Percentiles rank a stretch among this genome's conserved stretches.
Conservation (phyloP, 2,888 invertebrate species). For the Oligia fasciuncula region DNA sequence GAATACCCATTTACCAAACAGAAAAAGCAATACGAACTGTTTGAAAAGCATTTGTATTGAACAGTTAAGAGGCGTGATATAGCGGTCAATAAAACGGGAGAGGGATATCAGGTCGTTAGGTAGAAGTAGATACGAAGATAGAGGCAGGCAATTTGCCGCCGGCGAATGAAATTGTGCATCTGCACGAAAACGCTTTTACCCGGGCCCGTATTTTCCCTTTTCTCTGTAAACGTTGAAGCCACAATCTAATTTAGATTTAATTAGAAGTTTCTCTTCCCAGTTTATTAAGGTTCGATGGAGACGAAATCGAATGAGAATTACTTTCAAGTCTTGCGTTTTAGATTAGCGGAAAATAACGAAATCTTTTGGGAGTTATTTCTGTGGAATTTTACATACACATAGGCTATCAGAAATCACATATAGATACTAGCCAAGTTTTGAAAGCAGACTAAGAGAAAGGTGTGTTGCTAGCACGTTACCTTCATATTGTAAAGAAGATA, state of each 20-base stretch:
- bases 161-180: conserved; percentile 64
- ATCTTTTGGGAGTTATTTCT: neutral
- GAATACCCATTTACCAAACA: neutral
- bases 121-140: conserved; percentile 51
- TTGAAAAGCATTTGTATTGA: conserved; percentile 38
- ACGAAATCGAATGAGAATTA: conserved; percentile 14
- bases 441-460: too few relatives aligned
- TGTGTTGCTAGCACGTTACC: too few relatives aligned
- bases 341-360: neutral
- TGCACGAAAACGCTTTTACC: conserved; percentile 62
- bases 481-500: neutral
- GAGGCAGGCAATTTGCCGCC: conserved; percentile 62
- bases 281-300: conserved; percentile 16
- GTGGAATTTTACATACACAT: neutral
- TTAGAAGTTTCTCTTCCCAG: conserved; percentile 46
- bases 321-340: conserved; percentile 2
- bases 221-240: conserved; percentile 39
- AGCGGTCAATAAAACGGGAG: conserved; percentile 62
- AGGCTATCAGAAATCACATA: neutral
- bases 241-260: conserved; percentile 52
- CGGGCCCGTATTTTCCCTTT: conserved; percentile 44
- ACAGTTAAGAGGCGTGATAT: conserved; percentile 43
- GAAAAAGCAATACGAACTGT: conserved; percentile 15
- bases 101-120: conserved; percentile 53
- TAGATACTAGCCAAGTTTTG: neutral